Base-by-base conservation (phyloP, 1,140 invertebrate species). In the Brachionus angularis region DNA sequence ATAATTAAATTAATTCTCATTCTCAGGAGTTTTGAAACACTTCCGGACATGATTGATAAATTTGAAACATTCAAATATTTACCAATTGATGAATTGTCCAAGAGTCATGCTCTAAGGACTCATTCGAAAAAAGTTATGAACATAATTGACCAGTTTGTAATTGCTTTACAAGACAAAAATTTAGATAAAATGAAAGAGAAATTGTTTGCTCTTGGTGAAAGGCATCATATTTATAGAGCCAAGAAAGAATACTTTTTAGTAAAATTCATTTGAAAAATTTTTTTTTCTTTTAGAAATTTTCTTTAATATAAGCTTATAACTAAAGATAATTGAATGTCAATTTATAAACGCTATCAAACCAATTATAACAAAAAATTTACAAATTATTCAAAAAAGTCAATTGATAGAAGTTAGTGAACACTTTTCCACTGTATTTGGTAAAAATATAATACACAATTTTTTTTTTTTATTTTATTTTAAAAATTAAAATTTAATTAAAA, bases 51-150 rank as follows among this genome's bases (percentile, higher is more conserved):
- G 16, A n/a, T 47, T 31, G 16, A 46, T 31, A 47, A 67, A 50
- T 67, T 67, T 50, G 62, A 67, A 23, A 21, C 42, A 18, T 67
- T 67, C 7, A 67, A 67, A 67, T 50, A 34, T 46, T 50, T 67
- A 12, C 62, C 62, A 50, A 46, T 67, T 50, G 62, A 67, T 25
- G 62, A 67, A 7, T n/a, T 67, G 18, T 67, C 62, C 25, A 67
- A 67, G 29, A 67, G 62, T 16, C 62, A 67, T 67, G 62, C 62
- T 31, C n/a, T 67, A 31, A n/a, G 61, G 61, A 67, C 62, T 29
- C 62, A 67, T 47, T 67, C 62, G 23, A 67, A 46, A 46, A 67
- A 67, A 67, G 62, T 67, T 12, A 67, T 67, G 62, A 67, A 67
- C 5, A 50, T 67, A 18, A 67, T 67, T 23, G 62, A 50, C 36